Conservation (phyloP, 2,888 invertebrate genomes). For the Eilema depressum region DNA sequence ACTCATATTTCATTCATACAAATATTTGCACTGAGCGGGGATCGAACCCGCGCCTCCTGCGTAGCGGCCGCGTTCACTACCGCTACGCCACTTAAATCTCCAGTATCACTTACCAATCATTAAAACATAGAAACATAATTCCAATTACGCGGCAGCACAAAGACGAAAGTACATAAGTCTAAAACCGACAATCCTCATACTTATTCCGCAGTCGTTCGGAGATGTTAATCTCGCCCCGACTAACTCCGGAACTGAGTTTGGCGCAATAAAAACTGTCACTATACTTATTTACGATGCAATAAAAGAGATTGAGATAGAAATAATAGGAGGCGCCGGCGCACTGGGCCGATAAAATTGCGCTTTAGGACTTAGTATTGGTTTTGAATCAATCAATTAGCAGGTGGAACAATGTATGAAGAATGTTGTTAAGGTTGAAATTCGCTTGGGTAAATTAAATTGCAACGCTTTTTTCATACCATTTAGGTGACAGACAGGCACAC, state of each 20-base stretch:
- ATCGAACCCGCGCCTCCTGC: no score
- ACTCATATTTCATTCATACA: no score
- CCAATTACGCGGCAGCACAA: conserved; percentile 45
- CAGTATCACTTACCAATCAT: conserved; percentile 34
- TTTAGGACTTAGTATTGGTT: conserved; percentile 8
- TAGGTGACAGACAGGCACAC: no score
- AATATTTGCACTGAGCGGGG: no score
- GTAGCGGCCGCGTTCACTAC: no score
- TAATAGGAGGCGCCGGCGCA: conserved; percentile 61
- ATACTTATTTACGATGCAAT: conserved; percentile 80
- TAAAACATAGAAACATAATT: conserved; percentile 38
- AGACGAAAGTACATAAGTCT: conserved; percentile 52
- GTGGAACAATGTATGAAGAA: background rate
- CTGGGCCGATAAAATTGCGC: conserved; percentile 42
- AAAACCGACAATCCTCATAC: conserved; percentile 61
- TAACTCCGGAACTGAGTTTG: conserved; percentile 72
- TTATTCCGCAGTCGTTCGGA: conserved; percentile 68
- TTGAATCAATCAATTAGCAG: background rate
- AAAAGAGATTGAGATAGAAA: conserved; percentile 76
- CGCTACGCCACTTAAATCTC: no score
- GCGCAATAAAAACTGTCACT: conserved; percentile 82
- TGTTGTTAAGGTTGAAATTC: no score
- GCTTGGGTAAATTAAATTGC: no score
- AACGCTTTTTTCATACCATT: no score
- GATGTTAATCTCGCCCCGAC: conserved; percentile 75